A percentile compares a stretch with the other conserved stretches of the same genome.
Conservation (phyloP, 1,140 invertebrate species). For the Drosophila willistoni region DNA sequence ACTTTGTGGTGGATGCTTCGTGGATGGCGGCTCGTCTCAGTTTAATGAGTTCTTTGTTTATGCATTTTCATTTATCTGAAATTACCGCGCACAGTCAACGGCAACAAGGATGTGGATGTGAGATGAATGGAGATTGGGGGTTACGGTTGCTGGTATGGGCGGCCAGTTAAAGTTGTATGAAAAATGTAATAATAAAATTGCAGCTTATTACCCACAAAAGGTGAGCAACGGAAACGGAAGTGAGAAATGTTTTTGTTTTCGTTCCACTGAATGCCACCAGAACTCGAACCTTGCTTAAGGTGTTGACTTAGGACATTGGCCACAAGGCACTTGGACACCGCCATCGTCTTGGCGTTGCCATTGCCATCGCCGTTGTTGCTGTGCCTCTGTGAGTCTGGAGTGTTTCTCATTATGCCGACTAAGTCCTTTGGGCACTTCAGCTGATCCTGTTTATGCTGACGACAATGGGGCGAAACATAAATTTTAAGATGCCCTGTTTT, state of each 20-base stretch:
- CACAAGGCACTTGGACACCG: slow-evolving; percentile 3
- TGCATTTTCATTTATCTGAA: slow-evolving; percentile 70
- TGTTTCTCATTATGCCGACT: slow-evolving; percentile 56
- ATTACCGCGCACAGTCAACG: slow-evolving; percentile 50
- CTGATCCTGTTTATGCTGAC: slow-evolving; percentile 47
- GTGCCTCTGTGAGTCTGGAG: slow-evolving; percentile 1
- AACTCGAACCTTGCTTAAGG: slow-evolving; percentile 18
- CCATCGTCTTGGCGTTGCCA: background rate
- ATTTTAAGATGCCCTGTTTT: slow-evolving; percentile 40
- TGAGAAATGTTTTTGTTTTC: slow-evolving; percentile 37
- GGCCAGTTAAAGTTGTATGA: slow-evolving; percentile 22
- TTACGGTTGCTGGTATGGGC: background rate
- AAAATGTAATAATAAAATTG: slow-evolving; percentile 67
- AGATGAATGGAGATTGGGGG: too few relatives aligned
- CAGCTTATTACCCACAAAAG: slow-evolving; percentile 65
- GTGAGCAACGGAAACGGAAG: slow-evolving; percentile 28
- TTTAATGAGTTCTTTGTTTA: slow-evolving; percentile 69
- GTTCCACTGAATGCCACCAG: background rate
- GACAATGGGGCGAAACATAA: slow-evolving; percentile 36
- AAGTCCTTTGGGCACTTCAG: slow-evolving; percentile 48
- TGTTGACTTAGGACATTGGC: slow-evolving; percentile 61
- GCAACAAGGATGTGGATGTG: background rate
- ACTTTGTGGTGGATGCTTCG: slow-evolving; percentile 28
- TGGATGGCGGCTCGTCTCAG: slow-evolving; percentile 22
- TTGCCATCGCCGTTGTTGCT: background rate